Base-by-base conservation (phyloP, 92 coral and sea anemone genomes). In the Epizoanthus stellaris region DNA sequence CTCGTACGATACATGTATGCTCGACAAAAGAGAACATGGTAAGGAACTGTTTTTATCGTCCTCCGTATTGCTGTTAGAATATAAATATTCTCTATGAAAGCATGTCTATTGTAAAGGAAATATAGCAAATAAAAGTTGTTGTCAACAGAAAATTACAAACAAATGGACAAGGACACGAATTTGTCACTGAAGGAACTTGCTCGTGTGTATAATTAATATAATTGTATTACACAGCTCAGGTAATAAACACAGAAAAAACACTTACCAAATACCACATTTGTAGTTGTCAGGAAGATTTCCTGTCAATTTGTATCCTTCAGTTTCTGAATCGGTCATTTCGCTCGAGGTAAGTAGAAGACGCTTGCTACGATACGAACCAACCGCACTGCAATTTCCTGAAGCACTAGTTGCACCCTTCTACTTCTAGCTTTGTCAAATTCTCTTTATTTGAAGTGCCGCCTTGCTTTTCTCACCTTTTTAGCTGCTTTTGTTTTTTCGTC, bases 211-310 rank as follows among this genome's bases (percentile, higher is more conserved):
- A n/a, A n/a, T n/a, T n/a, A n/a, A n/a, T n/a, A n/a, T n/a, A n/a
- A n/a, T n/a, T n/a, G n/a, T n/a, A n/a, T n/a, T n/a, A n/a, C n/a
- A n/a, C n/a, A n/a, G n/a, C n/a, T n/a, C 25, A 23, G 25, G 25
- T 23, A 23, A 23, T 23, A 23, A 23, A 23, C 25, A 17, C 11
- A 17, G 8, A 19, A 62, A 14, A 62, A 62, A 19, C 9, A 17
- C 67, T 62, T 19, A 62, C 67, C 67, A 62, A 19, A 62, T 62
- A 9, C 67, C 67, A 62, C 67, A 62, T 62, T 62, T 62, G 67
- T 62, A 62, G 67, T 62, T 16, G 19, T 62, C 67, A 62, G 67
- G 67, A 16, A 62, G 67, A 62, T 62, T 11, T 62, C 23, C 67
- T 16, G 34, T 62, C 11, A 62, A 19, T 62, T 19, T 19, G 67